A percentile compares a stretch with the other conserved stretches of the same genome.
phyloP scores from a whole-genome alignment of 1,140 invertebrate genomes.

The Lordiphosa collinella region DNA sequence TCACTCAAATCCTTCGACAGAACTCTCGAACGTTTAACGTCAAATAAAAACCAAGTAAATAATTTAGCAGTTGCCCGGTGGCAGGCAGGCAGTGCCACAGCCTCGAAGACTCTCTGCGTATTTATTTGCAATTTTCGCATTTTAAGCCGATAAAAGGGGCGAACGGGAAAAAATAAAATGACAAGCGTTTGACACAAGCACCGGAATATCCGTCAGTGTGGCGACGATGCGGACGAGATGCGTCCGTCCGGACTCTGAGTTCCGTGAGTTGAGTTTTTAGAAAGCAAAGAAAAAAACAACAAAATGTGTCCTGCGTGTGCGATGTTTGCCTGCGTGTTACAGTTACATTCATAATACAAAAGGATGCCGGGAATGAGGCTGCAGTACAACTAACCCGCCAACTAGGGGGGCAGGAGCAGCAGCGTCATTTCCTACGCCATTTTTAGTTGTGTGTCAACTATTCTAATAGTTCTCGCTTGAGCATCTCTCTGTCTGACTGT shows the following conservation, averaged over 20 bases:
- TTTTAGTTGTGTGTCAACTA: constrained; percentile 56
- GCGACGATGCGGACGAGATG: constrained; percentile 60
- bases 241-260: constrained; percentile 31
- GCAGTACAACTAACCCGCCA: constrained; percentile 15
- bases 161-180: constrained; percentile 51
- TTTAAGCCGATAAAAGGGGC: constrained; percentile 71
- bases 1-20: constrained; percentile 26
- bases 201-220: constrained; percentile 75
- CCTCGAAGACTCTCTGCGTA: constrained; percentile 46
- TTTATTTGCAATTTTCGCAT: constrained; percentile 76
- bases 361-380: constrained; percentile 36
- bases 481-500: constrained; percentile 17
- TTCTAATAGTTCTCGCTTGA: constrained; percentile 44
- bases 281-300: background rate
- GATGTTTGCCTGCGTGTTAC: constrained; percentile 65
- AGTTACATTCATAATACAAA: constrained; percentile 75
- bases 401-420: constrained; percentile 45
- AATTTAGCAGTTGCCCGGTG: constrained; percentile 54
- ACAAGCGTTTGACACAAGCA: constrained; percentile 76
- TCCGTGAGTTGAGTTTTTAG: constrained; percentile 2
- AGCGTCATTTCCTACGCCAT: constrained; percentile 73
- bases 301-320: constrained; percentile 55
- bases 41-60: constrained; percentile 71
- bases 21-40: constrained; percentile 59
- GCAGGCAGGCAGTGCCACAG: constrained; percentile 33